A percentile compares a stretch with the other conserved stretches of the same genome.
Conservation (phyloP, 2,888 invertebrate species). For the Parnassius orleans region DNA sequence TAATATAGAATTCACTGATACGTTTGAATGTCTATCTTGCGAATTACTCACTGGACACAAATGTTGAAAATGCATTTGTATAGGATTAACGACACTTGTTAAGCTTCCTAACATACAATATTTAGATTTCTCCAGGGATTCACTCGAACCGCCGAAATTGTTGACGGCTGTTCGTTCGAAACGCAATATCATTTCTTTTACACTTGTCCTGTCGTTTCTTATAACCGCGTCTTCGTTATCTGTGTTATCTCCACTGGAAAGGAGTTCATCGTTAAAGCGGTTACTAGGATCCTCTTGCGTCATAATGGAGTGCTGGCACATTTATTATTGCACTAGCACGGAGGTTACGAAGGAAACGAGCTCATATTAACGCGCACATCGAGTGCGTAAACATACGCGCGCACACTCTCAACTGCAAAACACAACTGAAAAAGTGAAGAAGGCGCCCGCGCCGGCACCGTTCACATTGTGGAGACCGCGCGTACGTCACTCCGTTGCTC, state of each 20-base stretch:
- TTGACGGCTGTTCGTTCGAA: constrained; percentile 63
- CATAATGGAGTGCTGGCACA: constrained; percentile 54
- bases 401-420: constrained; percentile 47
- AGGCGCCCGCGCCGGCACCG: constrained; percentile 46
- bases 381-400: constrained; percentile 59
- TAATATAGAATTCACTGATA: constrained; percentile 75
- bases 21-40: constrained; percentile 70
- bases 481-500: constrained; percentile 23
- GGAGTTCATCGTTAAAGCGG: constrained; percentile 56
- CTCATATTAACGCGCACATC: constrained; percentile 63
- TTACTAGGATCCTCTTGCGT: constrained; percentile 65
- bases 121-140: constrained; percentile 61
- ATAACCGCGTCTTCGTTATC: constrained; percentile 65
- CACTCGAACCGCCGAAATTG: constrained; percentile 55
- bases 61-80: constrained; percentile 65
- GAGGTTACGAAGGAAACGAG: constrained; percentile 50
- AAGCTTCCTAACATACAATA: constrained; percentile 61
- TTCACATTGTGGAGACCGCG: constrained; percentile 30
- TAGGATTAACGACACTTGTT: constrained; percentile 66
- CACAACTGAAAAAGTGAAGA: constrained; percentile 49
- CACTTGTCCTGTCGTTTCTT: constrained; percentile 61
- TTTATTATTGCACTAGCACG: constrained; percentile 56
- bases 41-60: constrained; percentile 60
- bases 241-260: constrained; percentile 52
- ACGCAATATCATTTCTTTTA: constrained; percentile 70